Conservation (phyloP, 2,888 invertebrate species). For the Polia nebulosa region DNA sequence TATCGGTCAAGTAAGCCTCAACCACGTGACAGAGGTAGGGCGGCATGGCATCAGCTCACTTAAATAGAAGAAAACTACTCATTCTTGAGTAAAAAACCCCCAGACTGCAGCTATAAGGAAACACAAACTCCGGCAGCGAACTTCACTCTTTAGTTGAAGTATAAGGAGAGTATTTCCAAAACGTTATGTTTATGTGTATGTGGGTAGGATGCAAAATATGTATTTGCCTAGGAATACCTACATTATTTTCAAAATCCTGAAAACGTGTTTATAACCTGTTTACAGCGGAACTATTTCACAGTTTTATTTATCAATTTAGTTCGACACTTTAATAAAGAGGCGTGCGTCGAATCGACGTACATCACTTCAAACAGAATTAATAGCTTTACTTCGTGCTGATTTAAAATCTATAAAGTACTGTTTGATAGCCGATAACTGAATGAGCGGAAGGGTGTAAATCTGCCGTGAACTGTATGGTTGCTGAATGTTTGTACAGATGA, state of each 20-base stretch:
- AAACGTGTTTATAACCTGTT: constrained; percentile 28
- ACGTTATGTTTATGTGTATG: too few species aligned
- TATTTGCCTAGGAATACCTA: too few species aligned
- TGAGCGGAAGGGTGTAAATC: constrained; percentile 41
- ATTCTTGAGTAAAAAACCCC: too few species aligned
- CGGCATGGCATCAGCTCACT: too few species aligned
- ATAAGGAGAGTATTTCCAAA: too few species aligned
- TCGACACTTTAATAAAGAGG: constrained; percentile 25
- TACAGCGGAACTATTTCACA: constrained; percentile 17
- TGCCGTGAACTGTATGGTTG: constrained; percentile 13
- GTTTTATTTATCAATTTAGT: constrained; percentile 42
- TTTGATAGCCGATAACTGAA: constrained; percentile 38
- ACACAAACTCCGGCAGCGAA: too few species aligned
- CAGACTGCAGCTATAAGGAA: too few species aligned
- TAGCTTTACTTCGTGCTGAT: constrained; percentile 32
- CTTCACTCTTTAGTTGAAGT: too few species aligned
- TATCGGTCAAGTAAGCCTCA: too few species aligned
- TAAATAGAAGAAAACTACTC: too few species aligned
- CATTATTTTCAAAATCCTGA: neutral
- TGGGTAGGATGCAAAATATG: too few species aligned
- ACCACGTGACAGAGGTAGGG: too few species aligned
- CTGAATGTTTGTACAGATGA: neutral
- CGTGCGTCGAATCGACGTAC: constrained; percentile 4
- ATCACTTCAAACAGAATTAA: constrained; percentile 53
- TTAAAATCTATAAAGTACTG: constrained; percentile 19